Conservation (phyloP, 2,888 invertebrate species). For the Caenorhabditis sinica region DNA sequence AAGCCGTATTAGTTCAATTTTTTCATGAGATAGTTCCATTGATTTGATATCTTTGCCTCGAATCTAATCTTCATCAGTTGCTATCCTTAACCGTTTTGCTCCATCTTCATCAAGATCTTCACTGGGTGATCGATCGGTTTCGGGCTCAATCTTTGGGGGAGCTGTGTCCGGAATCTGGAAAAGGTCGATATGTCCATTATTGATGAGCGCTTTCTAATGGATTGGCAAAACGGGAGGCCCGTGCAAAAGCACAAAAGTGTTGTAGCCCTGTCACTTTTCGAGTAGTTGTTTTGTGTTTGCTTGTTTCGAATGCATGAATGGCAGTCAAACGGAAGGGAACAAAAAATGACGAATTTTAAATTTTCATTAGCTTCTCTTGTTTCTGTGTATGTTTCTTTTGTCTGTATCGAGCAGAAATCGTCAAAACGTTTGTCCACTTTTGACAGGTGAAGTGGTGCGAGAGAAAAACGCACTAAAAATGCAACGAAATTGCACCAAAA, state of each 20-base stretch:
- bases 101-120: constrained; percentile 70
- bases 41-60: not conserved
- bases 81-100: constrained; percentile 72
- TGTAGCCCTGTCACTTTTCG: constrained; percentile 7
- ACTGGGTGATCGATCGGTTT: constrained; percentile 41
- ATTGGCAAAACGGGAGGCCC: not conserved
- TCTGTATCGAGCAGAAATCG: constrained; percentile 22
- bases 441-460: not conserved
- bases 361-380: not conserved
- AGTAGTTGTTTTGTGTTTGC: constrained; percentile 31
- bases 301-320: constrained; percentile 26
- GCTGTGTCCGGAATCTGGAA: constrained; percentile 47
- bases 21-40: no score
- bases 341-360: constrained; percentile 46
- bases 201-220: constrained; percentile 10
- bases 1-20: not conserved
- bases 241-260: constrained; percentile 23
- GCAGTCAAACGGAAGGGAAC: constrained; percentile 11
- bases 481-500: not conserved
- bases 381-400: constrained; percentile 9
- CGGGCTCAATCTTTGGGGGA: constrained; percentile 51
- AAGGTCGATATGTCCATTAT: constrained; percentile 18
- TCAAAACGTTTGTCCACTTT: not conserved
- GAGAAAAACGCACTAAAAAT: not conserved
- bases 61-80: constrained; percentile 72